phyloP scores from a whole-genome alignment of 1,140 invertebrate genomes.

The Temnothorax nylanderi region DNA sequence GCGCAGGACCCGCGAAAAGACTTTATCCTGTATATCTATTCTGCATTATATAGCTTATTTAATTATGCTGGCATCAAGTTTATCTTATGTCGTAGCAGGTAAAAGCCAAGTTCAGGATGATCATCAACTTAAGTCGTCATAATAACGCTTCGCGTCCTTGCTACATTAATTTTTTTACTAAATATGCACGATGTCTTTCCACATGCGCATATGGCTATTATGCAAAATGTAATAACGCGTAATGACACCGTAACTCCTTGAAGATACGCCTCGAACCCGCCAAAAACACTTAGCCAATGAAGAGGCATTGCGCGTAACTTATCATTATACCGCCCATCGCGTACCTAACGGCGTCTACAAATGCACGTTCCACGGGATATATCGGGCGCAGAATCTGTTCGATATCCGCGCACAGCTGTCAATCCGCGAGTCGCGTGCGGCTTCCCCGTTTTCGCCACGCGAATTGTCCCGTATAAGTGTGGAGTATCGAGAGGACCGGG shows the following conservation, averaged over 20 bases:
- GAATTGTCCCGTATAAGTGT: not conserved
- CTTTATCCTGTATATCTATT: conserved; percentile 11
- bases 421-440: conserved; percentile 45
- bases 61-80: conserved; percentile 13
- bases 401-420: not conserved
- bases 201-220: not conserved
- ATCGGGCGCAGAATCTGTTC: conserved; percentile 21
- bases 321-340: conserved; percentile 46
- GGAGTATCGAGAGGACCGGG: not conserved
- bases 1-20: conserved; percentile 20
- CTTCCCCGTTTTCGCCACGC: not conserved
- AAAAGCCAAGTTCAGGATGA: not conserved
- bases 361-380: not conserved
- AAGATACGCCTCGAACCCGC: conserved; percentile 11
- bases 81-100: not conserved
- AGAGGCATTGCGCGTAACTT: conserved; percentile 28
- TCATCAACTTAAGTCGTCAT: not conserved
- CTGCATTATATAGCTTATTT: not conserved
- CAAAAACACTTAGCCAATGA: conserved; percentile 37
- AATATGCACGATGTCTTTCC: not conserved
- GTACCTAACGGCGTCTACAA: not conserved
- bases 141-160: not conserved
- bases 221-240: conserved; percentile 30
- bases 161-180: not conserved
- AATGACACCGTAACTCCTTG: conserved; percentile 49